A percentile compares a stretch with the other conserved stretches of the same genome.
These are phyloP conservation scores for Leptopilina myrica DNA, from an alignment of 2,888 invertebrate genomes.

Conservation along the genomic window DNA sequence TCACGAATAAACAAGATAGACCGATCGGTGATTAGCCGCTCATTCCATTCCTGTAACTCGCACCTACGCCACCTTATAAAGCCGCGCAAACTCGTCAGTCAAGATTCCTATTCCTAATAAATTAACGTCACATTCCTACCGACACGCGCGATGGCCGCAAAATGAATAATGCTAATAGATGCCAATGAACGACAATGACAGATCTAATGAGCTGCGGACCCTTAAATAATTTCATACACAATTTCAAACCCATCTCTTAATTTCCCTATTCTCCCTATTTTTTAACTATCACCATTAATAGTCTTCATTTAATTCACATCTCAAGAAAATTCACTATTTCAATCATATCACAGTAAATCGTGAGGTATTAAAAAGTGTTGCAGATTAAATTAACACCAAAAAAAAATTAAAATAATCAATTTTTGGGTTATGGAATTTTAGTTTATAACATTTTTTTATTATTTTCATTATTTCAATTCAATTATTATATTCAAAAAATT, in stretches of 20 bases:
- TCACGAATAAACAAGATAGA: constrained; percentile 46
- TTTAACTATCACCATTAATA: not conserved
- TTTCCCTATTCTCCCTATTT: not conserved
- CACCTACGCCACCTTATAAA: constrained; percentile 53
- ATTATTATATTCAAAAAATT: no score
- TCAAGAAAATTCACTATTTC: no score
- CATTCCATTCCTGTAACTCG: constrained; percentile 54
- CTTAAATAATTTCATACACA: not conserved
- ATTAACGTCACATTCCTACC: constrained; percentile 26
- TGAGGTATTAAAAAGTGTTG: no score
- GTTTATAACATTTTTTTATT: no score
- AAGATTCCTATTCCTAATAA: constrained; percentile 48
- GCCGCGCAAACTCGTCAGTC: constrained; percentile 47
- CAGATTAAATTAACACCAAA: no score
- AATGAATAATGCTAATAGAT: constrained; percentile 20
- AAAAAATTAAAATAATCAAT: no score
- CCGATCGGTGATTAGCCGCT: constrained; percentile 49
- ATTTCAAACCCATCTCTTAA: not conserved
- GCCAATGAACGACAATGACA: constrained; percentile 5
- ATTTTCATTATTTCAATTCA: no score
- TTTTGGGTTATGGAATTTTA: no score
- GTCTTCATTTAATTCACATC: not conserved
- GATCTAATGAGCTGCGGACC: not conserved
- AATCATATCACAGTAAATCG: no score
- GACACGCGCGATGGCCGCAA: constrained; percentile 35